Base-by-base conservation (phyloP, 1,140 invertebrate genomes). In the Pseudomyrmex flavicornis region DNA sequence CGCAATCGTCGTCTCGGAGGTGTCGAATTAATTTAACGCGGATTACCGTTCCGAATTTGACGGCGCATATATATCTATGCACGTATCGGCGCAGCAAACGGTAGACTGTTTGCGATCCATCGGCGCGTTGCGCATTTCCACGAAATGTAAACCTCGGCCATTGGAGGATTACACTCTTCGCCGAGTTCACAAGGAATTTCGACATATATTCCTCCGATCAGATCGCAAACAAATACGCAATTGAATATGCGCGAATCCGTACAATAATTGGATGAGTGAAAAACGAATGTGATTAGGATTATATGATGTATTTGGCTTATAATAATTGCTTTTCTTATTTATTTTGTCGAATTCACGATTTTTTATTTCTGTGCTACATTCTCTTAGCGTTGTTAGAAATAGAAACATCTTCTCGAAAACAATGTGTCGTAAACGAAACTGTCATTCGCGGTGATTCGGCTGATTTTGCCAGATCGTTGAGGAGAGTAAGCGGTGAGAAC, bases 1-100 rank as follows among this genome's bases (percentile, higher is more conserved):
- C 62, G 61, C 74, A 77, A 66, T 68, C 48, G 48, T 26, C 48
- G 62, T 77, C 54, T 54, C 26, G 48, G 12, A 77, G 48, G 48
- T 68, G 74, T 77, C 74, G 62, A 77, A 77, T 54, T 77, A 68
- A 77, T 77, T 77, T 66, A 77, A 68, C 74, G 74, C 26, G 74
- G 74, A 77, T 77, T 77, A 77, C 17, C 8, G 62, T 15, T 58
- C 50, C 48, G 44, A 72, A 70, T 52, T 82, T 20, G 56, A 35
- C 35, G 5, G 35, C 35, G 35, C 35, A 26, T 0, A 61, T 61
- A 61, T 13, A 59, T 62, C 44, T 46, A 59, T 22, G 62, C 20
- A n/a, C 48, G 35, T 46, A 10, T 20, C 12, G 26, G 17, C 17
- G 12, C 15, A 35, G 46, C n/a, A 15, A 13, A 35, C 35, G 12